phyloP scores from a whole-genome alignment of 2,797 vertebrate genomes.

The Sylvia borin region DNA sequence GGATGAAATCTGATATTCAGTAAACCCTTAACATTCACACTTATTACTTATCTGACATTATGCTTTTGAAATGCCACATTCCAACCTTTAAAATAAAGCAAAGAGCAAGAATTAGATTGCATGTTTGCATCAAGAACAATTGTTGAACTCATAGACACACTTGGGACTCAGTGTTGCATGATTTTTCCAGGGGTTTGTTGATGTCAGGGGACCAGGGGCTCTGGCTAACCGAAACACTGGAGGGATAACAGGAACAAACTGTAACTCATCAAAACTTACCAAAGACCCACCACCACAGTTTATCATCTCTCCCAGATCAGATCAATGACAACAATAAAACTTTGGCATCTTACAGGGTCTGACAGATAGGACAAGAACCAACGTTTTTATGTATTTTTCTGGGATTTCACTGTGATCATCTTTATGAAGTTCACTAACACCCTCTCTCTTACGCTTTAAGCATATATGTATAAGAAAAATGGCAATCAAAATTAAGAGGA shows the following conservation, averaged over 20 bases:
- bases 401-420: background rate
- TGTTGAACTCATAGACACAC: background rate
- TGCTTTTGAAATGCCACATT: conserved; percentile 43
- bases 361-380: background rate
- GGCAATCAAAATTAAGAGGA: background rate
- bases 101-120: background rate
- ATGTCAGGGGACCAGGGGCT: no score
- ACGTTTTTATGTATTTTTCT: background rate
- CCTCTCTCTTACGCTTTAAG: background rate
- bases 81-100: conserved; percentile 49
- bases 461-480: background rate
- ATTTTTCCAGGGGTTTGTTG: background rate
- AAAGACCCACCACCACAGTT: no score
- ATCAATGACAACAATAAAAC: background rate
- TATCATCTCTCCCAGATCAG: background rate
- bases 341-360: background rate
- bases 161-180: background rate
- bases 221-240: no score
- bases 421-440: background rate
- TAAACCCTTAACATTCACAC: conserved; percentile 35
- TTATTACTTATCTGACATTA: conserved; percentile 21
- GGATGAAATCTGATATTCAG: background rate
- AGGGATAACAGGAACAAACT: no score
- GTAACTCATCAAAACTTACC: no score
- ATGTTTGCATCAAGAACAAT: background rate